These are phyloP conservation scores for Misgurnus anguillicaudatus DNA, from an alignment of 2,113 vertebrate genomes.

Conservation along the genomic window DNA sequence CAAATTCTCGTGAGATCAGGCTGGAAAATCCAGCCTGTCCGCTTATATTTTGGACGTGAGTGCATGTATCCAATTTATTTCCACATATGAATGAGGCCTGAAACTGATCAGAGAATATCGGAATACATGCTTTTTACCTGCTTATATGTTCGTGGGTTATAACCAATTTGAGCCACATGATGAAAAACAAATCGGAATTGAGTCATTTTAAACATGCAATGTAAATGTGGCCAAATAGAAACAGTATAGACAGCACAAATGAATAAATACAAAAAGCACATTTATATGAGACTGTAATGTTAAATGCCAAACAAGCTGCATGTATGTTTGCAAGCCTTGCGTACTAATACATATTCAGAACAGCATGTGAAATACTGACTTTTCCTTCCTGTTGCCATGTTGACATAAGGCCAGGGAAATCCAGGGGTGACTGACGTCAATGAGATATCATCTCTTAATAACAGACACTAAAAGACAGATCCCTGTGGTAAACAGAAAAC, in stretches of 20 bases:
- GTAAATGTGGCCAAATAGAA: too few species aligned
- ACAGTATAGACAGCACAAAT: background rate
- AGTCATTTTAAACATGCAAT: too few species aligned
- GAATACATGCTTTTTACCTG: too few species aligned
- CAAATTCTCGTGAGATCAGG: too few species aligned
- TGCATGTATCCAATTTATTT: too few species aligned
- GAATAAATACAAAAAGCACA: background rate
- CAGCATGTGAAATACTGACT: constrained; percentile 39
- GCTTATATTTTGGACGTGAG: too few species aligned
- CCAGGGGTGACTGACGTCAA: constrained; percentile 16
- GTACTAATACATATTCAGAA: background rate
- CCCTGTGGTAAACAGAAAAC: constrained; percentile 31
- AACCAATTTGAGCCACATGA: too few species aligned
- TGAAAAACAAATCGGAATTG: too few species aligned
- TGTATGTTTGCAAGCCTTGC: background rate
- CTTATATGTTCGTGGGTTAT: too few species aligned
- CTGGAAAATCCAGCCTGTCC: too few species aligned
- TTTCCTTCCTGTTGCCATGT: constrained; percentile 60
- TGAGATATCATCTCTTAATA: constrained; percentile 30
- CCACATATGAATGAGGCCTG: too few species aligned
- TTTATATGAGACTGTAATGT: background rate
- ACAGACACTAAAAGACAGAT: background rate
- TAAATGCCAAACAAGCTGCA: background rate
- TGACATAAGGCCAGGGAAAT: constrained; percentile 38
- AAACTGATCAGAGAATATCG: too few species aligned